Conservation (phyloP, 2,113 vertebrate genomes). For the Dolichallabes microphthalmus region DNA sequence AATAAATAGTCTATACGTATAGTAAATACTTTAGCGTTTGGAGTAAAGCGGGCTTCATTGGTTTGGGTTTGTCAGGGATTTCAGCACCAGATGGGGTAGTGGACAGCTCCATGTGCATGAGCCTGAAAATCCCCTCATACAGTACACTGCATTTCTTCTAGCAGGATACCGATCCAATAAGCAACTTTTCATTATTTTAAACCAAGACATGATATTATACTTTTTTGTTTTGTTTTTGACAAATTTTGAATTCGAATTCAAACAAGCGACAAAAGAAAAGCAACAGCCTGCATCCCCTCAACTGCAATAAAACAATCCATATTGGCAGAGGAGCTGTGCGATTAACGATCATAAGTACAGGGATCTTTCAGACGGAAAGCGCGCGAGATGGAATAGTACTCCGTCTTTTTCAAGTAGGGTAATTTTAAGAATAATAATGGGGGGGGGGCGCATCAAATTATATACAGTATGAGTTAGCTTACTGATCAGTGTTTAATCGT, state of each 20-base stretch:
- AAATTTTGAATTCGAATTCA: not conserved
- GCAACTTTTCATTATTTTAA: constrained; percentile 7
- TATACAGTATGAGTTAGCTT: constrained; percentile 9
- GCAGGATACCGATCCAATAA: constrained; percentile 8
- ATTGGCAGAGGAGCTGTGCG: not conserved
- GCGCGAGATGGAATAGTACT: not conserved
- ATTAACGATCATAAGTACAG: not conserved
- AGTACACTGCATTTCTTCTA: not conserved
- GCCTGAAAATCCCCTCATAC: constrained; percentile 6
- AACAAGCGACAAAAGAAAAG: constrained; percentile 8
- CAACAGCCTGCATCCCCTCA: constrained; percentile 35
- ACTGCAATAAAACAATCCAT: constrained; percentile 14
- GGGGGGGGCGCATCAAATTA: not conserved
- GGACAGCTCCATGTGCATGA: constrained; percentile 63
- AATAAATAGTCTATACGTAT: not conserved
- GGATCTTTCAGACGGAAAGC: not conserved
- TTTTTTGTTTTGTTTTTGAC: not conserved
- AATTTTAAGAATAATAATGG: not conserved
- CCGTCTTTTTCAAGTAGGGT: not conserved
- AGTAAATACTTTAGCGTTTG: not conserved
- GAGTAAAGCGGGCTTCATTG: not conserved
- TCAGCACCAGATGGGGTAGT: constrained; percentile 62
- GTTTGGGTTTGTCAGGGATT: constrained; percentile 51
- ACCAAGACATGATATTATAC: not conserved
- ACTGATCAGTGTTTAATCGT: constrained; percentile 20